Evolutionary conservation across 2,113 vertebrate genomes (phyloP).

Genomic region (Formicarius rufipectus): DNA sequence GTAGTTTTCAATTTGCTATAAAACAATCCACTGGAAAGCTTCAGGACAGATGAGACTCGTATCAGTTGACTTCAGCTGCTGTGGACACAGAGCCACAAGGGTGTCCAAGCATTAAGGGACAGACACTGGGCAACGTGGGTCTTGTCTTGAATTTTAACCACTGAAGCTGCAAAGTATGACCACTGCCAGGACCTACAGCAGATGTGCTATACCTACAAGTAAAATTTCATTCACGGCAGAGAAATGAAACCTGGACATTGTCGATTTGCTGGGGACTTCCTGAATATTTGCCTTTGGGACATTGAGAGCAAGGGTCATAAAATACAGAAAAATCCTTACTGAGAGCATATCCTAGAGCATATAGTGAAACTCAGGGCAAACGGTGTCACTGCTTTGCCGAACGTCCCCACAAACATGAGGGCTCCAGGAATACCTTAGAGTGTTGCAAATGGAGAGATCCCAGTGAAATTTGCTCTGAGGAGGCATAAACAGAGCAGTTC

Average conservation of each 20-base stretch:
- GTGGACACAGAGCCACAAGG: background rate
- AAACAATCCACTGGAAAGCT: background rate
- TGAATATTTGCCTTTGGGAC: background rate
- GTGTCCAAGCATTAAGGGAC: background rate
- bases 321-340: background rate
- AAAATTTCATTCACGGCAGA: background rate
- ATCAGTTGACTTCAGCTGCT: background rate
- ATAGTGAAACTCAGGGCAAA: background rate
- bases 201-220: background rate
- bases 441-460: background rate
- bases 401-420: accelerated
- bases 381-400: background rate
- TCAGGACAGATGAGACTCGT: background rate
- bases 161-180: background rate
- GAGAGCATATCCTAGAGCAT: background rate
- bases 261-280: background rate
- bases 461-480: background rate
- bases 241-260: background rate
- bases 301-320: background rate
- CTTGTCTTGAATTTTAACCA: background rate
- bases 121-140: background rate
- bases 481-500: background rate
- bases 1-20: background rate
- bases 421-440: background rate
- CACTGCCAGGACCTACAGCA: background rate